phyloP scores from a whole-genome alignment of 2,113 vertebrate genomes.

The Grantiella picta region DNA sequence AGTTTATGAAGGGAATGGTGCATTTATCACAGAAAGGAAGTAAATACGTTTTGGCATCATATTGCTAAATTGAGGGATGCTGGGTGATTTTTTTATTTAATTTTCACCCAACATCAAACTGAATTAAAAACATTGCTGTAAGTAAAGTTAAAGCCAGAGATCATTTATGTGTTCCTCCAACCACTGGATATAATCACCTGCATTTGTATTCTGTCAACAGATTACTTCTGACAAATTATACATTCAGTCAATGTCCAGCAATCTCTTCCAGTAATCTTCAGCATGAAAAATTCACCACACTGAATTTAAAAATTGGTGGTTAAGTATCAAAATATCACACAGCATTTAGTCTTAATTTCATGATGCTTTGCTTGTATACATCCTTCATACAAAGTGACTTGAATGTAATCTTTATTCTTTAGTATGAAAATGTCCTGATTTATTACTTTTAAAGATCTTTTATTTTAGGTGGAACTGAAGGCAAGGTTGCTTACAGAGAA shows the following conservation, averaged over 20 bases:
- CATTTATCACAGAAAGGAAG: neutral
- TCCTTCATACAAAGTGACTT: neutral
- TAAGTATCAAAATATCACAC: neutral
- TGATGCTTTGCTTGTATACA: neutral
- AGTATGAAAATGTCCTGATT: neutral
- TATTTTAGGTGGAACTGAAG: neutral
- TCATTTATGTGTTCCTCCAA: neutral
- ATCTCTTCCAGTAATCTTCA: neutral
- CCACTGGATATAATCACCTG: neutral
- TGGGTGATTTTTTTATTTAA: neutral
- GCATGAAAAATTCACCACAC: neutral
- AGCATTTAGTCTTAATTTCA: neutral
- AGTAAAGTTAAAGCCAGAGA: neutral
- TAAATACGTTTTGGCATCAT: neutral
- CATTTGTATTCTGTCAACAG: neutral
- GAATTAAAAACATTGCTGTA: neutral
- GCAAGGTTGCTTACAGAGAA: neutral
- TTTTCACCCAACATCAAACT: neutral
- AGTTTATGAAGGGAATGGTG: neutral
- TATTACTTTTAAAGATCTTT: neutral
- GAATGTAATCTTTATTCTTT: neutral
- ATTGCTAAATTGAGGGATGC: neutral
- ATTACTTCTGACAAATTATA: constrained; percentile 18
- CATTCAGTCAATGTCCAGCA: constrained; percentile 1
- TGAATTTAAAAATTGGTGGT: neutral